A percentile compares a stretch with the other conserved stretches of the same genome.
Conservation (phyloP, 2,113 vertebrate genomes). For the Rhinolophus sinicus region DNA sequence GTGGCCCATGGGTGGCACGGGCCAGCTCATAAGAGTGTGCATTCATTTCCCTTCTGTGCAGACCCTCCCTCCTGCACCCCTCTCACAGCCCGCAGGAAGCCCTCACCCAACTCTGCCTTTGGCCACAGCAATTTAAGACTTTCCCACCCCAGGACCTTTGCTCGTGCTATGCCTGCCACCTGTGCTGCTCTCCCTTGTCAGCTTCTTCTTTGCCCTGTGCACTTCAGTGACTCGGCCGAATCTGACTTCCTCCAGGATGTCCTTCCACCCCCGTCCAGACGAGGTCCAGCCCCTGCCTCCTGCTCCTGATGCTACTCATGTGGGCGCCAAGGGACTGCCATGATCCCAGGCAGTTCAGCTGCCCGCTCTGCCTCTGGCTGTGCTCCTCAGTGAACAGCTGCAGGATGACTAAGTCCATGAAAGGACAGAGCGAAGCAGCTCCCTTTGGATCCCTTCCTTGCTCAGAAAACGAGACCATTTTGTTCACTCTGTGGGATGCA, state of each 20-base stretch:
- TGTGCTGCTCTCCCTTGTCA: fast-evolving
- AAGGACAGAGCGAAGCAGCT: fast-evolving
- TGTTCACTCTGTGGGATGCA: fast-evolving
- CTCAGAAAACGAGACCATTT: not conserved
- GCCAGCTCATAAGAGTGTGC: fast-evolving
- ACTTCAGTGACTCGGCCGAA: not conserved
- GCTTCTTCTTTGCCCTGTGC: not conserved
- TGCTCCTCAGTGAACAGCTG: not conserved
- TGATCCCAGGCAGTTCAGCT: fast-evolving
- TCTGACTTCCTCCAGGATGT: not conserved
- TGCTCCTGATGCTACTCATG: not conserved
- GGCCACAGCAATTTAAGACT: not conserved
- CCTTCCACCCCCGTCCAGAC: not conserved
- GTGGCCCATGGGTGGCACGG: fast-evolving
- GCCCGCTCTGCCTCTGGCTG: not conserved
- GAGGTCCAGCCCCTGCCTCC: not conserved
- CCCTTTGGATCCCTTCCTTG: not conserved
- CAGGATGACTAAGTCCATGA: fast-evolving
- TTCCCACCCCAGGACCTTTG: not conserved
- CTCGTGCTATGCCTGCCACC: fast-evolving
- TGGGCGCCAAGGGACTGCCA: fast-evolving
- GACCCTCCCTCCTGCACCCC: not conserved
- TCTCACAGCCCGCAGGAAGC: fast-evolving
- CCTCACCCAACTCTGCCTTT: not conserved
- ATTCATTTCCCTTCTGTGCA: not conserved